Evolutionary conservation across 2,113 vertebrate genomes (phyloP).

Genomic region (Crotalus helleri): DNA sequence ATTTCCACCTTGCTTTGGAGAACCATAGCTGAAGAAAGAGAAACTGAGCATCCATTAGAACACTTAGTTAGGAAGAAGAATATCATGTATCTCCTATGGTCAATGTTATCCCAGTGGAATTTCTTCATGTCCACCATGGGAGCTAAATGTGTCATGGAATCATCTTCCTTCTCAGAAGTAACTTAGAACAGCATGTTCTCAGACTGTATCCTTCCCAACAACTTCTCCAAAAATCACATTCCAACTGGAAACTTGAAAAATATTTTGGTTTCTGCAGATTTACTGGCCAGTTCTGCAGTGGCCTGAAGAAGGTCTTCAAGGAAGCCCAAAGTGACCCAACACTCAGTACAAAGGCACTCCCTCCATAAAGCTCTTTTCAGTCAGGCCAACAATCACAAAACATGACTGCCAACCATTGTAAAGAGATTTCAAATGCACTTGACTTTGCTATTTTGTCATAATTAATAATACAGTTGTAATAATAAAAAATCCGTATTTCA

Average conservation of each 20-base stretch:
- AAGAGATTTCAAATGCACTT: neutral
- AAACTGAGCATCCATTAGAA: neutral
- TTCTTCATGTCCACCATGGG: neutral
- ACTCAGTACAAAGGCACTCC: neutral
- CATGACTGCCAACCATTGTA: neutral
- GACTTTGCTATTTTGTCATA: neutral
- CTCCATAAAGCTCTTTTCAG: neutral
- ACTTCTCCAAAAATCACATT: neutral
- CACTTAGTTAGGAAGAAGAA: too few relatives aligned
- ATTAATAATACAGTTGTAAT: neutral
- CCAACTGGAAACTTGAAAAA: neutral
- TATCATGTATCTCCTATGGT: neutral
- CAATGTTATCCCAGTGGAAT: neutral
- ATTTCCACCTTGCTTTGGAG: too few relatives aligned
- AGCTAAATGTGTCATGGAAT: neutral
- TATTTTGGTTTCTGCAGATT: neutral
- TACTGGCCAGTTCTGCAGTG: neutral
- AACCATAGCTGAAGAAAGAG: too few relatives aligned
- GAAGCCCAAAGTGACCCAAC: neutral
- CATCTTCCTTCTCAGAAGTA: neutral
- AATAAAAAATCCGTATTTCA: slow-evolving; percentile 20
- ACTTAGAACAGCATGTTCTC: neutral
- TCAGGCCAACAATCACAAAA: neutral
- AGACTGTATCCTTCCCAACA: neutral
- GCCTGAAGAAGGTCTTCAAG: neutral